Evolutionary conservation across 2,797 vertebrate genomes (phyloP).

Genomic region (Iguana delicatissima): DNA sequence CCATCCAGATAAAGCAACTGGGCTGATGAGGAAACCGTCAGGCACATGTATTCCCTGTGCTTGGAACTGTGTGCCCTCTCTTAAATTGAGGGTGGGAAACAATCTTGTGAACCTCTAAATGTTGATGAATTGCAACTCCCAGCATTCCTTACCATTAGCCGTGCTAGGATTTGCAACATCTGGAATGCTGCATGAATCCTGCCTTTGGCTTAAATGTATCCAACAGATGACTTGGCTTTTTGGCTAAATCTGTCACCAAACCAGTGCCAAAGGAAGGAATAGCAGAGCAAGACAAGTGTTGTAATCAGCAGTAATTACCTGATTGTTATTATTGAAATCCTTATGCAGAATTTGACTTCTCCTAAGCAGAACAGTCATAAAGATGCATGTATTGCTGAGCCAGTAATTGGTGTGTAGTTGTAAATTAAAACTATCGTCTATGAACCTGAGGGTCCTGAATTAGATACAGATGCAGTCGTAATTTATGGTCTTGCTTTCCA

Average conservation of each 20-base stretch:
- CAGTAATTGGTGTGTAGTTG: background rate
- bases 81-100: background rate
- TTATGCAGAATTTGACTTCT: background rate
- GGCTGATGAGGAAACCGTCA: background rate
- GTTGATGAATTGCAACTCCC: too few relatives aligned
- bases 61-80: background rate
- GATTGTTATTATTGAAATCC: background rate
- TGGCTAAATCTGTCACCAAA: background rate
- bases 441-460: background rate
- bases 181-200: too few relatives aligned
- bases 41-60: background rate
- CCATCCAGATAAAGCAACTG: background rate
- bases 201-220: too few relatives aligned
- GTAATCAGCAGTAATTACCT: background rate
- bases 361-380: background rate
- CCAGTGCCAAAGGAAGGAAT: background rate
- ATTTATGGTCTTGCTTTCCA: background rate
- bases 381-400: background rate
- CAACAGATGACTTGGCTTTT: background rate
- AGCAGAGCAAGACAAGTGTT: background rate
- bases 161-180: too few relatives aligned
- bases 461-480: background rate
- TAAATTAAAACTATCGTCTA: background rate
- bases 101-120: too few relatives aligned
- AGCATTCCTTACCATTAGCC: too few relatives aligned